A percentile compares a stretch with the other conserved stretches of the same genome.
Evolutionary conservation across 2,797 vertebrate genomes (phyloP).

Genomic region (Coracias cyanogaster): DNA sequence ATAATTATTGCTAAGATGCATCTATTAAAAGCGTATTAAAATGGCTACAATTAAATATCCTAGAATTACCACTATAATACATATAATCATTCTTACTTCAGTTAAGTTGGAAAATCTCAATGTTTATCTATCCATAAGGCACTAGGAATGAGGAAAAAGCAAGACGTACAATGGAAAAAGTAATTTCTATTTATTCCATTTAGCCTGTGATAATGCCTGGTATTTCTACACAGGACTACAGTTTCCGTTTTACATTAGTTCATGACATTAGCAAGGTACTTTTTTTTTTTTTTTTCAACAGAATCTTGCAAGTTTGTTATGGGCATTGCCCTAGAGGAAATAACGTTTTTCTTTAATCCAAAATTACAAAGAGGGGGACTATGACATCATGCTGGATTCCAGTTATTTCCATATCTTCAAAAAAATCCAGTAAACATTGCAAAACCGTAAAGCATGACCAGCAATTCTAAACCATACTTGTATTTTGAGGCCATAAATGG

Average conservation of each 20-base stretch:
- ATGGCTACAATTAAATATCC: background rate
- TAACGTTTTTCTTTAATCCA: background rate
- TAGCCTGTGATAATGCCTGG: background rate
- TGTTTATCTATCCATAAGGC: background rate
- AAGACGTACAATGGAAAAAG: background rate
- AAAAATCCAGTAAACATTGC: background rate
- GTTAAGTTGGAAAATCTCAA: background rate
- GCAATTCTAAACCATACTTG: background rate
- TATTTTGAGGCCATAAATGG: background rate
- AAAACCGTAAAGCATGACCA: background rate
- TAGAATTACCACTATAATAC: background rate
- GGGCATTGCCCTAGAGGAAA: background rate
- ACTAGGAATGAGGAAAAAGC: background rate
- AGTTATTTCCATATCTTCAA: background rate
- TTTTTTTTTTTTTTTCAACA: background rate
- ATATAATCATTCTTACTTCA: background rate
- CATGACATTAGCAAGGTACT: background rate
- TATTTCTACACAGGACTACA: background rate
- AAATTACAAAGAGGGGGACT: background rate
- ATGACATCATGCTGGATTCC: background rate
- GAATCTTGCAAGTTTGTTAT: background rate
- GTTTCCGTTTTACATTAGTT: background rate
- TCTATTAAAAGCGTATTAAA: background rate
- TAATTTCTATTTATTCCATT: background rate
- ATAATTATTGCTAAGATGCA: background rate